These are phyloP conservation scores for Dasysyrphus tricinctus DNA, from an alignment of 2,888 invertebrate species.

Conservation along the genomic window DNA sequence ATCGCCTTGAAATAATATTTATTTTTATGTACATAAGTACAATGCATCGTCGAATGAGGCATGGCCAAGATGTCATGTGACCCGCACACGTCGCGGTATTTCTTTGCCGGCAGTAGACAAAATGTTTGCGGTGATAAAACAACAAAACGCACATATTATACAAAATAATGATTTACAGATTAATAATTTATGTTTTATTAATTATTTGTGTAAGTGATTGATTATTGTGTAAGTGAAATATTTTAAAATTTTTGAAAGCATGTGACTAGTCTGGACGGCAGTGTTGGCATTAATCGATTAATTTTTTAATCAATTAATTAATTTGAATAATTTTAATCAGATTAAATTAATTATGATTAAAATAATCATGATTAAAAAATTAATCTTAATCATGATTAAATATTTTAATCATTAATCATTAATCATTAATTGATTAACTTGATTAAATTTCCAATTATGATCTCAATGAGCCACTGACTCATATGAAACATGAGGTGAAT, in stretches of 20 bases:
- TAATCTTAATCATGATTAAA: too few species aligned
- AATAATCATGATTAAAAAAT: too few species aligned
- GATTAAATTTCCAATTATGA: too few species aligned
- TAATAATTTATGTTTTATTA: conserved; percentile 28
- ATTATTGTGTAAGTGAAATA: conserved; percentile 32
- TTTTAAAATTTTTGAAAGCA: conserved; percentile 33
- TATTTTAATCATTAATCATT: too few species aligned
- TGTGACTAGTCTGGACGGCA: too few species aligned
- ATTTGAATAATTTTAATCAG: too few species aligned
- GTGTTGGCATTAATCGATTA: too few species aligned
- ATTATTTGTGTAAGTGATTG: conserved; percentile 38
- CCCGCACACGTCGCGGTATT: not conserved
- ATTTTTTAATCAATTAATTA: too few species aligned
- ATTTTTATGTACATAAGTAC: not conserved
- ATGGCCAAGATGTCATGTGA: conserved; percentile 4
- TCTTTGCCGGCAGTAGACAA: not conserved
- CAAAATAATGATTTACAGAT: not conserved
- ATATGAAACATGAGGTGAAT: too few species aligned
- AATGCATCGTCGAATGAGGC: not conserved
- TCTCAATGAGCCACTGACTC: too few species aligned
- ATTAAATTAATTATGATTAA: too few species aligned
- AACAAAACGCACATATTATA: conserved; percentile 1
- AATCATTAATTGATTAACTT: too few species aligned
- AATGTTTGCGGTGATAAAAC: conserved; percentile 31
- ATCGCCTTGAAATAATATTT: not conserved